A percentile compares a stretch with the other conserved stretches of the same genome.
phyloP scores from a whole-genome alignment of 2,113 vertebrate genomes.

The Pelodiscus sinensis region DNA sequence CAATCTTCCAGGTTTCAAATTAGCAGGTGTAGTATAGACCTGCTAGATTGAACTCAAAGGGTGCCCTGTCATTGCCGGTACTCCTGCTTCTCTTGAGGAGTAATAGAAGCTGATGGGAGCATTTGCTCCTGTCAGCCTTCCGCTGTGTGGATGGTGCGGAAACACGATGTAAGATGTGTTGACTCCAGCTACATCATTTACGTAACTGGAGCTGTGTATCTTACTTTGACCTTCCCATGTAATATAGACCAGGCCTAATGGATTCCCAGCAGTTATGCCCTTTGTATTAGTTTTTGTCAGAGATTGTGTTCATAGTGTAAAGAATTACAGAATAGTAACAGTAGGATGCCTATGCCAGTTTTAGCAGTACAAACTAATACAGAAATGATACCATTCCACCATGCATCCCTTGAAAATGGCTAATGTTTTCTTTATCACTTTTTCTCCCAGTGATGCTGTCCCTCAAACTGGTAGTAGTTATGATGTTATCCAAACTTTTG shows the following conservation, averaged over 20 bases:
- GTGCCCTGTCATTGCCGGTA: too few relatives aligned
- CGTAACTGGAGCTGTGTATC: too few relatives aligned
- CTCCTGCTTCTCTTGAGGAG: too few relatives aligned
- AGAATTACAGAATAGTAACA: constrained; percentile 11
- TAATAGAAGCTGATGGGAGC: too few relatives aligned
- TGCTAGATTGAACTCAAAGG: too few relatives aligned
- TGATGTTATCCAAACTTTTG: constrained; percentile 36
- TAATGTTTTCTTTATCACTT: constrained; percentile 37
- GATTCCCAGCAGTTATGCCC: constrained; percentile 9
- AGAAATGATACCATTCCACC: background rate
- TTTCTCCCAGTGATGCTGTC: background rate
- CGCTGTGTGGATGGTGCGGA: too few relatives aligned
- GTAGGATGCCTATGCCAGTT: constrained; percentile 8
- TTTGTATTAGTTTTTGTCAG: constrained; percentile 38
- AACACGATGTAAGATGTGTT: too few relatives aligned
- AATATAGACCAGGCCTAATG: background rate
- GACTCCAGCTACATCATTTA: too few relatives aligned
- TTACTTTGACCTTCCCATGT: too few relatives aligned
- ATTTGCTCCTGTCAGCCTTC: too few relatives aligned
- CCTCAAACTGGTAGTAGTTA: constrained; percentile 53
- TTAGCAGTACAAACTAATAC: constrained; percentile 2
- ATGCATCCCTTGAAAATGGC: constrained; percentile 30
- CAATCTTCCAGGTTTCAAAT: too few relatives aligned
- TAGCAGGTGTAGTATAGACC: too few relatives aligned
- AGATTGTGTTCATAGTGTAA: constrained; percentile 35